Percentiles rank a stretch among this genome's conserved stretches.
Conservation (phyloP, 1,140 invertebrate genomes). For the Zaprionus ghesquierei region DNA sequence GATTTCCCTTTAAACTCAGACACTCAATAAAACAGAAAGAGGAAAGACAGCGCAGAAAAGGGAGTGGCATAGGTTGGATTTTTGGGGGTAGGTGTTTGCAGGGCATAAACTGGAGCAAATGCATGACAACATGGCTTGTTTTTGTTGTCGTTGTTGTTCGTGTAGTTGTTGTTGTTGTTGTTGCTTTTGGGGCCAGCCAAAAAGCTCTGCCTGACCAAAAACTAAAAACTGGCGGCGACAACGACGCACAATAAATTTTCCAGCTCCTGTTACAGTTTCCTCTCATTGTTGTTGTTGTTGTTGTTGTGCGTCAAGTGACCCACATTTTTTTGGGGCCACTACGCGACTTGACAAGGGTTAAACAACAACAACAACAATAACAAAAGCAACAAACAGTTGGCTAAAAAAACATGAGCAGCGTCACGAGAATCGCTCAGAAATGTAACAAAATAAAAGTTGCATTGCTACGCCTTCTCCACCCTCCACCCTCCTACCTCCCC, state of each 20-base stretch:
- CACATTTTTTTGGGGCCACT: conserved; percentile 42
- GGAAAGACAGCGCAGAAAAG: neutral
- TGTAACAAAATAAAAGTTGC: conserved; percentile 48
- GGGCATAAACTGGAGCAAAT: conserved; percentile 47
- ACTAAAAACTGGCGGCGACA: conserved; percentile 52
- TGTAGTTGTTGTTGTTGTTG: conserved; percentile 28
- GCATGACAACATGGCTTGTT: conserved; percentile 36
- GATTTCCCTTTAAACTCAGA: conserved; percentile 8
- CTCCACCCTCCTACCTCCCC: neutral
- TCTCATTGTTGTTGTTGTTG: conserved; percentile 25
- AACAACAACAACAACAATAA: conserved; percentile 46
- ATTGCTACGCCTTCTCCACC: neutral
- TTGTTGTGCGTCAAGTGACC: conserved; percentile 53
- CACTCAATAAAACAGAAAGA: conserved; percentile 36
- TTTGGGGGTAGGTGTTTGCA: neutral
- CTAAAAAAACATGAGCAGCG: conserved; percentile 35
- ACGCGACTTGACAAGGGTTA: conserved; percentile 57
- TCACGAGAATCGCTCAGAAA: conserved; percentile 19
- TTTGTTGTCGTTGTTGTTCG: neutral
- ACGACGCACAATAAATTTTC: conserved; percentile 59
- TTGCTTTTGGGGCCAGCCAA: conserved; percentile 47
- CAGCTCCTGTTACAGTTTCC: conserved; percentile 23
- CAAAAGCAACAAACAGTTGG: neutral
- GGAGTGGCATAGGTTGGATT: neutral
- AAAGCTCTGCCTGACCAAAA: conserved; percentile 39